A percentile compares a stretch with the other conserved stretches of the same genome.
phyloP scores from a whole-genome alignment of 2,888 invertebrate genomes.

The Chaetogeoica ovagalla region DNA sequence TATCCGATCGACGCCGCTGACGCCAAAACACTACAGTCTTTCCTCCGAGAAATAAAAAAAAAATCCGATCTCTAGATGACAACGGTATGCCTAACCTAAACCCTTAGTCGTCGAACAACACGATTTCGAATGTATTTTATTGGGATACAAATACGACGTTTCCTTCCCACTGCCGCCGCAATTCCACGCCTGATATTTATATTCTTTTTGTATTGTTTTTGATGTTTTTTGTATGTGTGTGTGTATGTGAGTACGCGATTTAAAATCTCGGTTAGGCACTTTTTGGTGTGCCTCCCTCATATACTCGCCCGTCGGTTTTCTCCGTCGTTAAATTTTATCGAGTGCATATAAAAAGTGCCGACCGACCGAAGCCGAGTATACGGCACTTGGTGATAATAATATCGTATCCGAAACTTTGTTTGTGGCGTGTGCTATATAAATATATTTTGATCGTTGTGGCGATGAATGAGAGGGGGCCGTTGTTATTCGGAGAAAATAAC shows the following conservation, averaged over 20 bases:
- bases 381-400: no score
- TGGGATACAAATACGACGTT: conserved; percentile 32
- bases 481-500: no score
- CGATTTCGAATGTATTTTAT: conserved; percentile 34
- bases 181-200: neutral
- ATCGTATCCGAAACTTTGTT: no score
- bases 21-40: neutral
- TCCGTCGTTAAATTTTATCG: conserved; percentile 31
- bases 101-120: neutral
- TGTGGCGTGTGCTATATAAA: no score
- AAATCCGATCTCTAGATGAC: neutral
- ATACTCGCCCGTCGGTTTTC: neutral
- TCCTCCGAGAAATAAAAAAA: no score
- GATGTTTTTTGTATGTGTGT: neutral
- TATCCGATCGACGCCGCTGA: neutral
- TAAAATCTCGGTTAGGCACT: conserved; percentile 18
- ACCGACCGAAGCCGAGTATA: neutral
- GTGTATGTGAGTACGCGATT: neutral
- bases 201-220: conserved; percentile 19
- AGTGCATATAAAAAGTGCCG: neutral
- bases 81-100: neutral
- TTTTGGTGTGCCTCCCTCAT: neutral
- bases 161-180: neutral
- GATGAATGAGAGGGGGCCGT: no score
- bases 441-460: no score